These are phyloP conservation scores for Coregonus ussuriensis DNA, from an alignment of 2,797 vertebrate genomes.

Conservation along the genomic window DNA sequence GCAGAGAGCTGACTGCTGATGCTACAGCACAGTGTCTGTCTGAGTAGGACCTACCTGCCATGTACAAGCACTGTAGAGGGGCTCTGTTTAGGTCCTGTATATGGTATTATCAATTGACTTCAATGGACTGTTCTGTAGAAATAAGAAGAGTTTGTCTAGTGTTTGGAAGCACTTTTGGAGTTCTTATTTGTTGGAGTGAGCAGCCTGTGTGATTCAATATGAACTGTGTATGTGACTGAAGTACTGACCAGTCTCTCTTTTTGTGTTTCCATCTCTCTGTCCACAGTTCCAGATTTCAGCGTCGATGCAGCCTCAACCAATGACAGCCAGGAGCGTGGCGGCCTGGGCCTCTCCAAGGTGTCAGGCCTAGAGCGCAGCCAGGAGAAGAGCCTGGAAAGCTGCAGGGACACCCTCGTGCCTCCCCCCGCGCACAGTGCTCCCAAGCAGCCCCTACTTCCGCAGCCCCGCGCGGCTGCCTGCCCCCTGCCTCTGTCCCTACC, in stretches of 20 bases:
- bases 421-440: conserved; percentile 72
- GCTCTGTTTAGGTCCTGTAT: background rate
- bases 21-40: conserved; percentile 55
- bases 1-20: conserved; percentile 46
- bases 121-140: background rate
- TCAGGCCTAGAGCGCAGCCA: conserved; percentile 98
- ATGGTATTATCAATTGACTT: background rate
- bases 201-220: background rate
- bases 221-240: background rate
- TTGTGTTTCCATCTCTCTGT: conserved; percentile 34
- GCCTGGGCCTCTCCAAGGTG: conserved; percentile 87
- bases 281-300: conserved; percentile 85
- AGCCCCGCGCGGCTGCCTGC: conserved; percentile 51
- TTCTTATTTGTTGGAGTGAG: background rate
- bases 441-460: conserved; percentile 71
- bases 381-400: conserved; percentile 92
- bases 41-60: conserved; percentile 16
- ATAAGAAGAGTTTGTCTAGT: too few species aligned
- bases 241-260: conserved; percentile 12
- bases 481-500: conserved; percentile 50
- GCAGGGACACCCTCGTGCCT: conserved; percentile 78
- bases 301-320: conserved; percentile 81
- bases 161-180: background rate
- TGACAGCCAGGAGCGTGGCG: conserved; percentile 85
- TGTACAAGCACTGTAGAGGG: background rate